Evolutionary conservation across 2,797 vertebrate species (phyloP).

Genomic region (Mormyrops boulengeri): DNA sequence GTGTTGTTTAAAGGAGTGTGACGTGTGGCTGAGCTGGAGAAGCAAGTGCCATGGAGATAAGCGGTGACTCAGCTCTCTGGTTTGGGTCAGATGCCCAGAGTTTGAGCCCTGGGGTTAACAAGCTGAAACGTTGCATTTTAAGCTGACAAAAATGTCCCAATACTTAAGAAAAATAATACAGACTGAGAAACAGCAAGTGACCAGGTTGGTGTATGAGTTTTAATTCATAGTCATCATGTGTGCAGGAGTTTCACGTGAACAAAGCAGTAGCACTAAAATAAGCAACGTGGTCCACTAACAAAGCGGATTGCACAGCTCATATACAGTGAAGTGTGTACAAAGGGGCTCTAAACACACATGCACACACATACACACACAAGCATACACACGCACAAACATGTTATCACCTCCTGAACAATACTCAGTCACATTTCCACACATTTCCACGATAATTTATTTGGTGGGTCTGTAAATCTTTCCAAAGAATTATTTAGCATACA

Average conservation of each 20-base stretch:
- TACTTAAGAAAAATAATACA: neutral
- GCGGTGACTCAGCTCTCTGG: constrained; percentile 31
- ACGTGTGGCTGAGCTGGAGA: neutral
- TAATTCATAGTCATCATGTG: constrained; percentile 32
- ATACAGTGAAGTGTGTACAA: neutral
- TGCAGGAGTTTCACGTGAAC: constrained; percentile 30
- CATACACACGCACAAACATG: neutral
- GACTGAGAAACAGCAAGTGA: neutral
- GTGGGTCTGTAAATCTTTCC: neutral
- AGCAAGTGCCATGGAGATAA: constrained; percentile 41
- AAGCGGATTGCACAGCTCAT: constrained; percentile 15
- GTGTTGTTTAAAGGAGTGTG: neutral
- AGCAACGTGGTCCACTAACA: constrained; percentile 18
- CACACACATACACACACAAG: constrained; percentile 5
- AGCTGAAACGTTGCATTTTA: neutral
- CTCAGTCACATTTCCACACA: neutral
- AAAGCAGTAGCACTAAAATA: constrained; percentile 32
- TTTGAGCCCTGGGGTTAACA: neutral
- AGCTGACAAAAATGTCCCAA: neutral
- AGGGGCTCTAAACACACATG: neutral
- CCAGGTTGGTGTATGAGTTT: constrained; percentile 40
- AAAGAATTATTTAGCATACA: neutral
- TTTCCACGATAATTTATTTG: neutral
- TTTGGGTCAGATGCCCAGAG: neutral
- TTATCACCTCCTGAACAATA: neutral